These are phyloP conservation scores for Tychaedon coryphoeus DNA, from an alignment of 2,113 vertebrate species.

Conservation along the genomic window DNA sequence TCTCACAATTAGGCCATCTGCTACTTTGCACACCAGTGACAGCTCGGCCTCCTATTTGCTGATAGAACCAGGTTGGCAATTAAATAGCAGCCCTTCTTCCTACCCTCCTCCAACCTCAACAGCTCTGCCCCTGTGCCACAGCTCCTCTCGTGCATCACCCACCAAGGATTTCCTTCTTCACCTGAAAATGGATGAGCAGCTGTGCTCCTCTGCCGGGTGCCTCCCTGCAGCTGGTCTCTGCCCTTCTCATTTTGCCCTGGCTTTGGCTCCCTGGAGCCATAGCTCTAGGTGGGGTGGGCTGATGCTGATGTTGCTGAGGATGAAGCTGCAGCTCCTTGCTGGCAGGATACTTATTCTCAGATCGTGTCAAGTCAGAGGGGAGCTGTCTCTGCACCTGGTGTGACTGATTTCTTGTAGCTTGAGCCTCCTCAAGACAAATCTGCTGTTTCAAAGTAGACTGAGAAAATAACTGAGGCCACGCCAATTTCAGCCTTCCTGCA, in stretches of 20 bases:
- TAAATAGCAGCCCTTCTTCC: not conserved
- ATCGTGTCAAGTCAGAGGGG: not conserved
- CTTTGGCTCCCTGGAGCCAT: not conserved
- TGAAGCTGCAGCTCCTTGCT: not conserved
- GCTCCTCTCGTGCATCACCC: not conserved
- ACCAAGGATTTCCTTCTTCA: not conserved
- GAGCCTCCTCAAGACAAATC: not conserved
- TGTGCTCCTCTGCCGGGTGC: accelerated
- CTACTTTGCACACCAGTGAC: slow-evolving; percentile 25
- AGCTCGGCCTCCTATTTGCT: not conserved
- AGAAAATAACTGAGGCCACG: not conserved
- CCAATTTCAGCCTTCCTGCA: not conserved
- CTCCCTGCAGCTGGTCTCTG: not conserved
- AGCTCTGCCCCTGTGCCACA: not conserved
- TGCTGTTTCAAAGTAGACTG: not conserved
- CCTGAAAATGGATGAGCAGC: not conserved
- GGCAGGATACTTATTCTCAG: not conserved
- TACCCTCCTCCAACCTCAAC: not conserved
- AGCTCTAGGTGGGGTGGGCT: not conserved
- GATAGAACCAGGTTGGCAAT: not conserved
- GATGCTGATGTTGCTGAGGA: not conserved
- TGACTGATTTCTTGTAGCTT: not conserved
- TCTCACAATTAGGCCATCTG: slow-evolving; percentile 59
- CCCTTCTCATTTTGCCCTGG: not conserved
- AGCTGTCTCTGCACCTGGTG: not conserved